Percentiles rank a stretch among this genome's conserved stretches.
phyloP scores from a whole-genome alignment of 2,113 vertebrate species.

The Dasyprocta punctata region DNA sequence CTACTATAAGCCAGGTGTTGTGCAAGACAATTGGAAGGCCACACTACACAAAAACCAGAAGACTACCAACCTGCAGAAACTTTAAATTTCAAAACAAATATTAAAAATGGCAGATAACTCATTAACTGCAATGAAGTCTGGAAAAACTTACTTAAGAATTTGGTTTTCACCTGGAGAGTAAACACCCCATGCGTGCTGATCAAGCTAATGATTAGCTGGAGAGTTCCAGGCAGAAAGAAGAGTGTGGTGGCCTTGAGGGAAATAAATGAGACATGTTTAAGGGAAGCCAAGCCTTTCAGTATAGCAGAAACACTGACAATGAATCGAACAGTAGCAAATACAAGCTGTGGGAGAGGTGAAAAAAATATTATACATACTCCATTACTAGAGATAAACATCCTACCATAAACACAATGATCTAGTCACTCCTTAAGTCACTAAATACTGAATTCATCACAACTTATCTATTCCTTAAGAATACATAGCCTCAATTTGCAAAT shows the following conservation, averaged over 20 bases:
- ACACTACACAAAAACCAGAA: not conserved
- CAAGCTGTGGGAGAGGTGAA: not conserved
- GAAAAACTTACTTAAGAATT: not conserved
- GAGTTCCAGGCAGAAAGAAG: not conserved
- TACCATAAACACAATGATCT: not conserved
- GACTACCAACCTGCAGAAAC: not conserved
- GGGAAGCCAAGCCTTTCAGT: not conserved
- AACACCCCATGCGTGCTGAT: not conserved
- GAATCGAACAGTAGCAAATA: not conserved
- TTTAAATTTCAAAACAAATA: not conserved
- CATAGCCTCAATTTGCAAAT: not conserved
- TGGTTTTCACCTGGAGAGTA: not conserved
- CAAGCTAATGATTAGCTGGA: not conserved
- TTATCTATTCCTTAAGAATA: not conserved
- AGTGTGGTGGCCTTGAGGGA: not conserved
- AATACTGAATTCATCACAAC: not conserved
- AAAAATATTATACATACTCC: fast-evolving
- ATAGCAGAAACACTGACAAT: not conserved
- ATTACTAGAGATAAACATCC: not conserved
- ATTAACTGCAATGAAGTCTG: not conserved
- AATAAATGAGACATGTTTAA: not conserved
- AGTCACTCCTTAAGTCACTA: not conserved
- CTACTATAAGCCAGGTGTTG: not conserved
- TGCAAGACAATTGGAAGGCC: not conserved
- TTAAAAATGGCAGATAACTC: not conserved